Evolutionary conservation across 2,888 invertebrate species (phyloP).

Genomic region (Listrodromus nycthemerus): DNA sequence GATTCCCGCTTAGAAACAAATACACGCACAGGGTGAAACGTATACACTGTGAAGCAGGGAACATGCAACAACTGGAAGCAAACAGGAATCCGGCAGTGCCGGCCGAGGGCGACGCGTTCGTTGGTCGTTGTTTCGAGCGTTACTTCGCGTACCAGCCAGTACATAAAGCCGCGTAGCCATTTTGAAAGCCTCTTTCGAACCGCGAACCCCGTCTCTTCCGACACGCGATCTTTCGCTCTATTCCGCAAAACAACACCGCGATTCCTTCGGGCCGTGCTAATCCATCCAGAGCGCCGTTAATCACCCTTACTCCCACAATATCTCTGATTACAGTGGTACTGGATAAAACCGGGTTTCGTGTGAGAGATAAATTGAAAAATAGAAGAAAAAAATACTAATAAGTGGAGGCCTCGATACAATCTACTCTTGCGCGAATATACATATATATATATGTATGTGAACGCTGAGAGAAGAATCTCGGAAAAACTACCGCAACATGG

Average conservation of each 20-base stretch:
- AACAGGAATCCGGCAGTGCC: slow-evolving; percentile 12
- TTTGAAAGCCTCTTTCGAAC: slow-evolving; percentile 42
- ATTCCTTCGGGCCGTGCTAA: slow-evolving; percentile 3
- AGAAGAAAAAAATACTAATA: slow-evolving; percentile 13
- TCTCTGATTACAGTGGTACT: slow-evolving; percentile 56
- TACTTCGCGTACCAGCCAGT: slow-evolving; percentile 10
- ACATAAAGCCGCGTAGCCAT: slow-evolving; percentile 42
- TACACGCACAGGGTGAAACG: background rate
- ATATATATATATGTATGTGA: no score
- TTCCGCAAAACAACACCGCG: slow-evolving; percentile 10
- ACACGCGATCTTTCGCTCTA: slow-evolving; percentile 62
- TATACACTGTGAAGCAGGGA: background rate
- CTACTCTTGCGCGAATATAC: background rate
- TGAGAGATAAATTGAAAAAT: slow-evolving; percentile 3
- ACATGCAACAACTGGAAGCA: slow-evolving; percentile 41
- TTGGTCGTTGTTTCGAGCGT: background rate
- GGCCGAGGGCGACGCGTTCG: slow-evolving; percentile 5
- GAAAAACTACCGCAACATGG: no score
- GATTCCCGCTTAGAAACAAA: slow-evolving; percentile 1
- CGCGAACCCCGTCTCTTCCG: slow-evolving; percentile 22
- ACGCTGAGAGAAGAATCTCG: no score
- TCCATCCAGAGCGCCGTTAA: slow-evolving; percentile 19
- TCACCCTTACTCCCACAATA: slow-evolving; percentile 35
- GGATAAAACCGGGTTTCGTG: background rate
- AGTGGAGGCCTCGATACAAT: slow-evolving; percentile 4